These are phyloP conservation scores for Cynodonichthys magdalenae DNA, from an alignment of 2,797 vertebrate species.

Conservation along the genomic window DNA sequence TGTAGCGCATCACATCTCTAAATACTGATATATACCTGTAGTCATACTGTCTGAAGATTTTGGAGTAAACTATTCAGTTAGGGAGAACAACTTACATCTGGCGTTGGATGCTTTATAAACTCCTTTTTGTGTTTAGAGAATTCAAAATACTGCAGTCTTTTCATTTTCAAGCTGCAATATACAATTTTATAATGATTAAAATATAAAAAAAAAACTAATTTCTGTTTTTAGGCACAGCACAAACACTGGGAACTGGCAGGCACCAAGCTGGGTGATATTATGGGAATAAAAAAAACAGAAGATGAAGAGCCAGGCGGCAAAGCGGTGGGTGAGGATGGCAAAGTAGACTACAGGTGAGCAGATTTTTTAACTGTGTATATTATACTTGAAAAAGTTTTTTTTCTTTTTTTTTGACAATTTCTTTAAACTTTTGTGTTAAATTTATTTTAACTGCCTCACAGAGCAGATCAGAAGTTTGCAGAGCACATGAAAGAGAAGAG, in stretches of 20 bases:
- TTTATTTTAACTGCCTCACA: slow-evolving; percentile 49
- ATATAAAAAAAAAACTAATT: too few relatives aligned
- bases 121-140: too few relatives aligned
- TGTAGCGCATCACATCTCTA: too few relatives aligned
- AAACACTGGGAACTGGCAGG: slow-evolving; percentile 99
- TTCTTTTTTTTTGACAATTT: not conserved
- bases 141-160: too few relatives aligned
- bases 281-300: slow-evolving; percentile 95
- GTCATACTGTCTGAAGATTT: too few relatives aligned
- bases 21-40: too few relatives aligned
- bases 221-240: slow-evolving; percentile 90
- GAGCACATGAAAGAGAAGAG: slow-evolving; percentile 97
- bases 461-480: slow-evolving; percentile 97
- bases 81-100: too few relatives aligned
- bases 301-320: slow-evolving; percentile 82
- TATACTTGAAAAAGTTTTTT: not conserved
- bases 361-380: not conserved
- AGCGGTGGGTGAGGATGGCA: slow-evolving; percentile 88
- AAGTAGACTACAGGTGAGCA: slow-evolving; percentile 94
- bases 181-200: too few relatives aligned
- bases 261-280: slow-evolving; percentile 97
- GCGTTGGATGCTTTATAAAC: too few relatives aligned
- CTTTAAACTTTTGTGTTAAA: not conserved
- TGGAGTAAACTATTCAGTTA: too few relatives aligned
- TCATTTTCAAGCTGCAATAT: too few relatives aligned